phyloP scores from a whole-genome alignment of 30 jellyfish, hydroid and myxozoan species.

The Turritopsis dohrnii region DNA sequence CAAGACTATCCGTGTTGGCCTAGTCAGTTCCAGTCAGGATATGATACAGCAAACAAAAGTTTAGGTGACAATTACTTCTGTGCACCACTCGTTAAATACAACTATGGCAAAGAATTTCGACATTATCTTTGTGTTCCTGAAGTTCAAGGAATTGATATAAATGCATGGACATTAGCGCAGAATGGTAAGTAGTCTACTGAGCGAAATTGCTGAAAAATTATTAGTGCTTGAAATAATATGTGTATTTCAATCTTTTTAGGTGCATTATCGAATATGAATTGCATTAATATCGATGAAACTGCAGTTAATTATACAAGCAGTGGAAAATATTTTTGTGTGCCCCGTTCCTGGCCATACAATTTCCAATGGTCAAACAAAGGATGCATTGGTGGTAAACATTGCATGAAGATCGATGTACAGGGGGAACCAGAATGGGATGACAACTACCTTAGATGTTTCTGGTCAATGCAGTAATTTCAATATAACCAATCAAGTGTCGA shows the following conservation, averaged over 20 bases:
- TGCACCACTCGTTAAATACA: background rate
- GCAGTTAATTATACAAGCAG: background rate
- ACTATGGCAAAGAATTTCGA: background rate
- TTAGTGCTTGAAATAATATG: too few species aligned
- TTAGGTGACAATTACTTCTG: background rate
- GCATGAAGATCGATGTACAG: background rate
- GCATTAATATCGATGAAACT: background rate
- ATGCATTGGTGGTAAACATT: background rate
- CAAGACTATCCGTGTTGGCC: background rate
- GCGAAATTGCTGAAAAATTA: too few species aligned
- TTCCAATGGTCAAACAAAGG: background rate
- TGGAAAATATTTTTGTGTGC: background rate
- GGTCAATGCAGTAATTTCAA: background rate
- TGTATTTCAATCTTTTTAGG: too few species aligned
- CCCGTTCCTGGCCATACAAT: background rate
- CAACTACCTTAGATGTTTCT: background rate
- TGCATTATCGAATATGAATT: background rate
- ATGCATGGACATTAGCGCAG: background rate
- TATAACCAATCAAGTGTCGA: background rate
- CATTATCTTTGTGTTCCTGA: background rate
- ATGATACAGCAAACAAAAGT: background rate
- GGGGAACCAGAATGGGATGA: background rate
- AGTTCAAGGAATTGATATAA: background rate
- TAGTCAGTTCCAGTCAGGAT: background rate
- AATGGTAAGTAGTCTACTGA: background rate